Evolutionary conservation across 2,888 invertebrate genomes (phyloP).

Genomic region (Hybos culiciformis): DNA sequence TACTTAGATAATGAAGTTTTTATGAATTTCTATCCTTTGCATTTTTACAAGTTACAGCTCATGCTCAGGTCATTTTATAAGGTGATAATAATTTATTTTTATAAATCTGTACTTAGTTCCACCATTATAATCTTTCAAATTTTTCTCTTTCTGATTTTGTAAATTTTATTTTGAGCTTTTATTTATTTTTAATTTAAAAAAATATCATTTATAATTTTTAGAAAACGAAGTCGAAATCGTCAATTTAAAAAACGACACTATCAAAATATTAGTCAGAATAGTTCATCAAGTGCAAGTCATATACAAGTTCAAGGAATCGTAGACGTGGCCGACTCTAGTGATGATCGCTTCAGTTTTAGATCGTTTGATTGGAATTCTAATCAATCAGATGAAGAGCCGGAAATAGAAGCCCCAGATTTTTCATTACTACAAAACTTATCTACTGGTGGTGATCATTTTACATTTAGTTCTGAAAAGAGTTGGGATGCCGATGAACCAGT

Average conservation of each 20-base stretch:
- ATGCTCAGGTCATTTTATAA: too few relatives aligned
- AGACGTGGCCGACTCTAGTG: conserved; percentile 32
- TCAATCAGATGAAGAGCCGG: conserved; percentile 21
- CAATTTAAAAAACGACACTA: neutral
- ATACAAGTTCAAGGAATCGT: conserved; percentile 25
- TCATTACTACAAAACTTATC: conserved; percentile 29
- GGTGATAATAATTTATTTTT: too few relatives aligned
- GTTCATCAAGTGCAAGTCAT: neutral
- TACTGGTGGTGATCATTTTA: conserved; percentile 31
- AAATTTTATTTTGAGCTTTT: too few relatives aligned
- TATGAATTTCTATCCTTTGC: too few relatives aligned
- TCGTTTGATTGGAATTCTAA: conserved; percentile 20
- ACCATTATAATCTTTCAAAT: too few relatives aligned
- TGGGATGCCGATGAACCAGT: conserved; percentile 23
- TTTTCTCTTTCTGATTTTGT: too few relatives aligned
- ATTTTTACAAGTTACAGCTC: too few relatives aligned
- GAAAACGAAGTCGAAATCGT: neutral
- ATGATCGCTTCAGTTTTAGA: conserved; percentile 24
- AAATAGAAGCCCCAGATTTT: conserved; percentile 33
- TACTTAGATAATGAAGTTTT: too few relatives aligned
- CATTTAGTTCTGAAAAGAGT: conserved; percentile 35
- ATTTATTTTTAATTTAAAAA: too few relatives aligned
- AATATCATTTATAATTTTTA: too few relatives aligned
- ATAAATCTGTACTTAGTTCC: too few relatives aligned
- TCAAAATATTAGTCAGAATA: neutral